Conservation (phyloP, 2,113 vertebrate species). For the Microcebus murinus region DNA sequence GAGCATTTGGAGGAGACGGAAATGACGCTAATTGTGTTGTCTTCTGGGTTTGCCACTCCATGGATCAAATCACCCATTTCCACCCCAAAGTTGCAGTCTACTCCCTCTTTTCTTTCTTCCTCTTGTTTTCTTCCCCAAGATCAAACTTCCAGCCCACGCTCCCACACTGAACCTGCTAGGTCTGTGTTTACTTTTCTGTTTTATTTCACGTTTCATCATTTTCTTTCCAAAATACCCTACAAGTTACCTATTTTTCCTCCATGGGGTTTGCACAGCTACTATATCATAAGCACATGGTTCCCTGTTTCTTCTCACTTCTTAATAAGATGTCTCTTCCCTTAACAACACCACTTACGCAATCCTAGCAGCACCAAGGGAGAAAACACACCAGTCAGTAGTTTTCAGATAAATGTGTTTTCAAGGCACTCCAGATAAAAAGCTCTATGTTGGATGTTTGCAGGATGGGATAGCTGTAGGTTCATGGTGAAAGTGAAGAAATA, state of each 20-base stretch:
- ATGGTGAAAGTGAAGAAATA: background rate
- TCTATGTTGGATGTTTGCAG: background rate
- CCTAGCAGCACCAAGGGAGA: background rate
- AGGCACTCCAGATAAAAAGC: background rate
- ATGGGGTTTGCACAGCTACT: background rate
- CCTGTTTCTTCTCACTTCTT: background rate
- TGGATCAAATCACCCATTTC: background rate
- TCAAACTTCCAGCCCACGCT: background rate
- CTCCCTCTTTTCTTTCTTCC: background rate
- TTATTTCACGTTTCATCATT: background rate
- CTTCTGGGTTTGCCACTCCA: background rate
- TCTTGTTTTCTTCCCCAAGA: background rate
- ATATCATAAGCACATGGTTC: accelerated
- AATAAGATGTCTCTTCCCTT: background rate
- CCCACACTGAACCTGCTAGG: background rate
- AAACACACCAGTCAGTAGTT: background rate
- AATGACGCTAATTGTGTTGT: background rate
- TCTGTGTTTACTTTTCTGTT: background rate
- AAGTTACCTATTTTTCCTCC: background rate
- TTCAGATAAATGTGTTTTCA: background rate
- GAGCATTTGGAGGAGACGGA: background rate
- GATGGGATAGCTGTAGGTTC: background rate
- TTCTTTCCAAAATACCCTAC: background rate
- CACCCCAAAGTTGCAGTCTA: too few relatives aligned
- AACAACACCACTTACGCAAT: background rate